Evolutionary conservation across 2,888 invertebrate species (phyloP), one percentile per base, ranked within the genome.

Genomic region (Phortica okadai): DNA sequence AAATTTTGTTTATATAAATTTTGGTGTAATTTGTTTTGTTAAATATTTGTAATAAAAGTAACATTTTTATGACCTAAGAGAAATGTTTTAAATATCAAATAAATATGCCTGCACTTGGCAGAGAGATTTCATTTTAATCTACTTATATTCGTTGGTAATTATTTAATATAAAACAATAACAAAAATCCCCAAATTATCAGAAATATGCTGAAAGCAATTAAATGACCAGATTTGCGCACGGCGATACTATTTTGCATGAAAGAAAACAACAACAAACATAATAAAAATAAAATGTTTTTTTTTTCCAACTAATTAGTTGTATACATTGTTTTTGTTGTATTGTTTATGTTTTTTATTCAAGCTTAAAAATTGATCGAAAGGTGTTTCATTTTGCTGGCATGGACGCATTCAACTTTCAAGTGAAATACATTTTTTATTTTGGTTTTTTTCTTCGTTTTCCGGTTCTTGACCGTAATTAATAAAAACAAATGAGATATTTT

Each of bases 351-450:
- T 66, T 14, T 33, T n/a, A 56, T 73, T 66, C 2, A 25, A 72
- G 72, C 69, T 73, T 58, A 69, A 75, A 74, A 73, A 74, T 76
- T 62, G 45, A 25, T 45, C 73, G 70, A 84, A 85, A 87, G 88
- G 88, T 85, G 88, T 88, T 85, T 85, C 85, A 59, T 85, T 84
- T 85, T 79, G 78, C 77, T 84, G 16, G 81, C 79, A 86, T 82
- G 80, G 77, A 74, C 5, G 16, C 16, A 77, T 62, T 69, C 67
- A 76, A 75, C 75, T 64, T 85, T 85, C 84, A 80, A 82, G 74
- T 81, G 83, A 82, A 85, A 75, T 81, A 75, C 50, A 33, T 77
- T 56, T n/a, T 16, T 56, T 56, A 56, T 56, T 56, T 56, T 56
- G 7, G 14, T 7, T 56, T 56, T 56, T 33, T 33, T 33, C 3